Evolutionary conservation across 2,888 invertebrate species (phyloP).

Genomic region (Antheraea assamensis): DNA sequence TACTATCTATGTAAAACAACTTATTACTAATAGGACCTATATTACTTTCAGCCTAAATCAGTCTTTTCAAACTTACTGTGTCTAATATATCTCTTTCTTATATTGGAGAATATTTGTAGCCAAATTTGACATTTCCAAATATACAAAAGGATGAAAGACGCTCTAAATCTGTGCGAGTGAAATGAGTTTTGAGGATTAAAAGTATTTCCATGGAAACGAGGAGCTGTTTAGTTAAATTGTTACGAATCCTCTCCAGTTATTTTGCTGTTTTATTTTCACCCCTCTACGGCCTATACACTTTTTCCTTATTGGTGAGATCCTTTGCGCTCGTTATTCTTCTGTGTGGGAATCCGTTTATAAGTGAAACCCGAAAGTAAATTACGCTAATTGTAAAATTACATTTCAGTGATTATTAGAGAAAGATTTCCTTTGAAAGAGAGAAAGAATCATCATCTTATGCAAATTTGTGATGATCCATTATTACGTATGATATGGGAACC

Average conservation of each 20-base stretch:
- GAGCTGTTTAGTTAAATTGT: not conserved
- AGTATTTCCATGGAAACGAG: not conserved
- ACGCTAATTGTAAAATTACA: not conserved
- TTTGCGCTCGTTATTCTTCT: not conserved
- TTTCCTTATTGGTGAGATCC: not conserved
- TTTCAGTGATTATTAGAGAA: not conserved
- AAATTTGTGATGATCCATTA: no score
- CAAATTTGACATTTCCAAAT: not conserved
- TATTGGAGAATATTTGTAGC: not conserved
- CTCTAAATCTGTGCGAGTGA: conserved; percentile 6
- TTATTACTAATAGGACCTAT: not conserved
- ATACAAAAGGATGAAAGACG: conserved; percentile 3
- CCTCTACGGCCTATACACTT: not conserved
- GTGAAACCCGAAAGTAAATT: not conserved
- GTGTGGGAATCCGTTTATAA: not conserved
- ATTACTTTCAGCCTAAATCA: not conserved
- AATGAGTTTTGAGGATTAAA: conserved; percentile 10
- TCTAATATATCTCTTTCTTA: not conserved
- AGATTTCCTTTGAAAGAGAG: no score
- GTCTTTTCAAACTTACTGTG: not conserved
- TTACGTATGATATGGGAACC: no score
- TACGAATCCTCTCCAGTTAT: not conserved
- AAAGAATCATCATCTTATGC: no score
- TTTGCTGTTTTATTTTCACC: not conserved
- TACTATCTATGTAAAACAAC: not conserved